Conservation (phyloP, 1,140 invertebrate species). For the Drosophila elegans region DNA sequence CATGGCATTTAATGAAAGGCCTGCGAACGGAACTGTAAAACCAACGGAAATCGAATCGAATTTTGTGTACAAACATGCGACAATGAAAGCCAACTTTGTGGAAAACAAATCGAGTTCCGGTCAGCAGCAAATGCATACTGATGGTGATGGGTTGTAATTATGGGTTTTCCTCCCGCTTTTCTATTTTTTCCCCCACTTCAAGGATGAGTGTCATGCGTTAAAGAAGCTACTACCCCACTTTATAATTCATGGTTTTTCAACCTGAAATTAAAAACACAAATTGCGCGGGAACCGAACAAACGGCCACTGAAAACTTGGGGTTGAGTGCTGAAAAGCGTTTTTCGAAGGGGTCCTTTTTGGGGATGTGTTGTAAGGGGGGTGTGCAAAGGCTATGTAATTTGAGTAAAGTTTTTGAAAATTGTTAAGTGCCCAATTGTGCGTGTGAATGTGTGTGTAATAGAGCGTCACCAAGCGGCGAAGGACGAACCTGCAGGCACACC, state of each 20-base stretch:
- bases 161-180: background rate
- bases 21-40: background rate
- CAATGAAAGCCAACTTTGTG: constrained; percentile 78
- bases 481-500: constrained; percentile 51
- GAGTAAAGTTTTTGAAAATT: constrained; percentile 68
- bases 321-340: background rate
- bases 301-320: constrained; percentile 24
- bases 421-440: constrained; percentile 68
- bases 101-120: constrained; percentile 67
- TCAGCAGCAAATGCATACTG: constrained; percentile 6
- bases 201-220: constrained; percentile 73
- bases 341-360: background rate
- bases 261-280: constrained; percentile 70
- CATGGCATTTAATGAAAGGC: constrained; percentile 33
- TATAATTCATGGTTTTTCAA: constrained; percentile 73
- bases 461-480: constrained; percentile 59
- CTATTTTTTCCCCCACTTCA: background rate
- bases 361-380: constrained; percentile 18
- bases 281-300: constrained; percentile 69
- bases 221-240: constrained; percentile 58
- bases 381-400: constrained; percentile 72
- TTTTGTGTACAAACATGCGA: constrained; percentile 80
- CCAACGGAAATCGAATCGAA: constrained; percentile 48
- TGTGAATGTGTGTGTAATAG: constrained; percentile 81
- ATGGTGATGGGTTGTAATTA: constrained; percentile 54